A percentile compares a stretch with the other conserved stretches of the same genome.
Evolutionary conservation across 1,140 invertebrate genomes (phyloP).

Genomic region (Rhagoletis pomonella): DNA sequence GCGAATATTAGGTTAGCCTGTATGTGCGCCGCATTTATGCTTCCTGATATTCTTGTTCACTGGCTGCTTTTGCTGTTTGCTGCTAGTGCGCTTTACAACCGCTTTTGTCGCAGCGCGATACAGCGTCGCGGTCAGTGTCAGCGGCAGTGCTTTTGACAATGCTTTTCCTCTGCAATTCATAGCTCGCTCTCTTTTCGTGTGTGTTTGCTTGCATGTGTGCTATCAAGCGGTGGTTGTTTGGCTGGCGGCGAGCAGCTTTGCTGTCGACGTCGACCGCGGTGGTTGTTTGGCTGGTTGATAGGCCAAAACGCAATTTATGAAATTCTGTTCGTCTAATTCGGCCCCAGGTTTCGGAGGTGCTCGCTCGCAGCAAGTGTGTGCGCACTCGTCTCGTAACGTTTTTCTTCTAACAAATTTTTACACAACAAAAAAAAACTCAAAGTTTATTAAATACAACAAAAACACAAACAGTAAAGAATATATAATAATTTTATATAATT

Average conservation of each 20-base stretch:
- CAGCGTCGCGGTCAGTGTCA: not conserved
- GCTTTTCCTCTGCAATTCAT: slow-evolving; percentile 32
- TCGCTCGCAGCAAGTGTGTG: slow-evolving; percentile 71
- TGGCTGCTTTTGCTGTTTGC: not conserved
- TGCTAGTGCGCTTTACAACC: slow-evolving; percentile 34
- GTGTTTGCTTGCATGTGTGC: no score
- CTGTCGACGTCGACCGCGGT: not conserved
- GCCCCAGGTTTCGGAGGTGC: slow-evolving; percentile 74
- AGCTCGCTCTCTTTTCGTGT: not conserved
- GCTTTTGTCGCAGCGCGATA: slow-evolving; percentile 25
- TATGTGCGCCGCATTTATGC: not conserved
- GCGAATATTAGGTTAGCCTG: not conserved
- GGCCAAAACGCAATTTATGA: slow-evolving; percentile 71
- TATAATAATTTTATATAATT: slow-evolving; percentile 32
- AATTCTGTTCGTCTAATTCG: slow-evolving; percentile 72
- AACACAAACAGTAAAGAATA: slow-evolving; percentile 48
- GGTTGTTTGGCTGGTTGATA: slow-evolving; percentile 61
- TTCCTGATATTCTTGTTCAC: not conserved
- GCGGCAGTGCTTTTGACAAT: slow-evolving; percentile 39
- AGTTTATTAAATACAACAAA: slow-evolving; percentile 48
- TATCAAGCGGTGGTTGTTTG: slow-evolving; percentile 7
- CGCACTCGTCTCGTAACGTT: slow-evolving; percentile 68
- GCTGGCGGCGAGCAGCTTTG: not conserved
- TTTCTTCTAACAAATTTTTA: slow-evolving; percentile 58
- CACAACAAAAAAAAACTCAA: slow-evolving; percentile 54